Base-by-base conservation (phyloP, 2,888 invertebrate genomes). In the Cosmia pyralina region DNA sequence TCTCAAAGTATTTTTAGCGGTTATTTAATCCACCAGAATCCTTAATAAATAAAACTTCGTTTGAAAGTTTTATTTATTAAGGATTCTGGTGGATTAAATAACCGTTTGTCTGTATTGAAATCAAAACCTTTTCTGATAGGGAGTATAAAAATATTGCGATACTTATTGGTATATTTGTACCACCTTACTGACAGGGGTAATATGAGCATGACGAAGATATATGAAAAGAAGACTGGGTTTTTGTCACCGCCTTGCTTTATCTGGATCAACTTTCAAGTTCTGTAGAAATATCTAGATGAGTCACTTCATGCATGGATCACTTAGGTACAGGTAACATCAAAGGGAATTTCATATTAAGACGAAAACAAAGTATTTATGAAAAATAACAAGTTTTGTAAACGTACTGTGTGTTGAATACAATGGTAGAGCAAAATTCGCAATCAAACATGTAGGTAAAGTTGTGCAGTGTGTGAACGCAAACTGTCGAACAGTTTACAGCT, bases 401-500 rank as follows among this genome's bases (percentile, higher is more conserved):
- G 48, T 15, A 19, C 11, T 46, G 44, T 15, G 38, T 64, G 41
- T 53, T 28, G 22, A 22, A 55, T n/a, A 58, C 58, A 64, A 53
- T 22, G 46, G 57, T n/a, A 46, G 41, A 55, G 44, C n/a, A 46
- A 55, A 38, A 48, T 41, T 60, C 38, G 34, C 48, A 62, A 68
- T 64, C 48, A 67, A 69, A 65, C 48, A 68, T 50, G 50, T 53
- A n/a, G n/a, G n/a, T n/a, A 77, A 77, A 69, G n/a, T 72, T 58
- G 46, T 60, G 28, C 50, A 38, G 22, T 72, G 52, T 62, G 60
- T 64, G 69, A 55, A 58, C 50, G 28, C 63, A 19, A 82, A 81
- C 73, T 70, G 79, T 78, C 78, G 75, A 86, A 88, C 84, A 88
- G 86, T 88, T 89, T 87, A 83, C 87, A 84, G 80, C 82, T 88